phyloP scores from a whole-genome alignment of 2,888 invertebrate genomes.

The Seira musarum region DNA sequence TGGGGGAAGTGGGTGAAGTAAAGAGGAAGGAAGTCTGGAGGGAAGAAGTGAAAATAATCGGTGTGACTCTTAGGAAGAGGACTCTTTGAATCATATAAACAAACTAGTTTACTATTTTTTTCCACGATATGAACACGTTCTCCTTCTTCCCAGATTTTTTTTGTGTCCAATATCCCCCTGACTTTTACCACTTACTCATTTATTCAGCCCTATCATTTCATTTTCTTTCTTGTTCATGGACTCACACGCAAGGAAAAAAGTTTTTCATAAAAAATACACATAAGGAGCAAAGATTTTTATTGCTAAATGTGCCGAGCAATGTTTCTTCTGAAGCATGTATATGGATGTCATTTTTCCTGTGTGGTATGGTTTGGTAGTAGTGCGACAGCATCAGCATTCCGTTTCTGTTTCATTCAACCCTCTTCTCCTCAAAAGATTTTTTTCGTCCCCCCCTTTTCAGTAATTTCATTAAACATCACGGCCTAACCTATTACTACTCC shows the following conservation, averaged over 20 bases:
- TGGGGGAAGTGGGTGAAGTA: constrained; percentile 19
- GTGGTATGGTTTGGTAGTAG: too few relatives aligned
- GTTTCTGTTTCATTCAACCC: constrained; percentile 44
- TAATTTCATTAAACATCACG: constrained; percentile 60
- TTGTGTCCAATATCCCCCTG: constrained; percentile 1
- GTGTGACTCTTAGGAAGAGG: constrained; percentile 20
- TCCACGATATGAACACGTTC: background rate
- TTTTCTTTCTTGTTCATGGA: constrained; percentile 25
- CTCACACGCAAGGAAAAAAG: constrained; percentile 18
- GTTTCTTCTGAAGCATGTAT: constrained; percentile 8
- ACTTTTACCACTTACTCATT: constrained; percentile 4
- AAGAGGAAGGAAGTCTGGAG: constrained; percentile 26
- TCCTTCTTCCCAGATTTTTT: constrained; percentile 16
- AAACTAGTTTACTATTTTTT: too few relatives aligned
- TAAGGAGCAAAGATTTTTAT: constrained; percentile 40
- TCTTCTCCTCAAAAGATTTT: constrained; percentile 43
- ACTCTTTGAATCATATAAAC: background rate
- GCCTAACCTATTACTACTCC: constrained; percentile 46
- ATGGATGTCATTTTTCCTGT: constrained; percentile 31
- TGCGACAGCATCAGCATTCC: background rate
- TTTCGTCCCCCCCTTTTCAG: constrained; percentile 47
- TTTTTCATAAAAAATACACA: constrained; percentile 30
- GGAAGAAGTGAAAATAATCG: constrained; percentile 51
- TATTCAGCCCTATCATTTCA: constrained; percentile 44
- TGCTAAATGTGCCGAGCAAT: constrained; percentile 26